Evolutionary conservation across 2,888 invertebrate genomes (phyloP), one percentile per base, ranked within the genome.

Genomic region (Aspidiotus rigidus): DNA sequence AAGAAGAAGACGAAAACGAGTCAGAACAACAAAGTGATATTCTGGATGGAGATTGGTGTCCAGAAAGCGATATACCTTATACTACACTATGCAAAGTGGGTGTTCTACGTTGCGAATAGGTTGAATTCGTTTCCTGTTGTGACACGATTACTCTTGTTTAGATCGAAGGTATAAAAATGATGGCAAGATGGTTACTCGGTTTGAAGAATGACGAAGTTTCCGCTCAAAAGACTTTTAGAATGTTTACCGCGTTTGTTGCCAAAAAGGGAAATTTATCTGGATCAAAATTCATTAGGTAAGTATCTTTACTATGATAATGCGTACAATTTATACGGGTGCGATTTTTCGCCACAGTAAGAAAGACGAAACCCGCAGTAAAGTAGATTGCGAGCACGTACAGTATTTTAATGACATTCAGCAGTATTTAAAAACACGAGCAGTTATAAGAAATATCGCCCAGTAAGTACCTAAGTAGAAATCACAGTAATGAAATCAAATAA

Each of bases 131-230:
- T 55, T 55, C 56, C 8, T n/a, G 3, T 11, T 53, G 53, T 3
- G 3, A 53, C 15, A 9, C 8, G 8, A 16, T 55, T 55, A 3
- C 28, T 28, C 39, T 39, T 59, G 17, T 59, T 16, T 73, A 83
- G 81, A 76, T 83, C 67, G 94, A 95, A 79, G 96, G 92, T 0
- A 84, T 97, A 75, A 98, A 98, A 79, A 88, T 95, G 72, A 93
- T 98, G 89, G 95, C 95, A 0, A 85, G 97, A 61, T 97, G 97
- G 96, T 80, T 97, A 57, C 81, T 95, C 53, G 97, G 97, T 0
- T 80, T 96, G 66, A 93, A 93, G 79, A 86, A 86, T 71, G 93
- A 93, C 76, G 88, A 88, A 71, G 83, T 90, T 16, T 90, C 93
- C 0, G 93, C 93, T 0, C 90, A 91, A 79, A 93, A 93, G 79